phyloP scores from a whole-genome alignment of 2,797 vertebrate species.

The Malurus splendens region DNA sequence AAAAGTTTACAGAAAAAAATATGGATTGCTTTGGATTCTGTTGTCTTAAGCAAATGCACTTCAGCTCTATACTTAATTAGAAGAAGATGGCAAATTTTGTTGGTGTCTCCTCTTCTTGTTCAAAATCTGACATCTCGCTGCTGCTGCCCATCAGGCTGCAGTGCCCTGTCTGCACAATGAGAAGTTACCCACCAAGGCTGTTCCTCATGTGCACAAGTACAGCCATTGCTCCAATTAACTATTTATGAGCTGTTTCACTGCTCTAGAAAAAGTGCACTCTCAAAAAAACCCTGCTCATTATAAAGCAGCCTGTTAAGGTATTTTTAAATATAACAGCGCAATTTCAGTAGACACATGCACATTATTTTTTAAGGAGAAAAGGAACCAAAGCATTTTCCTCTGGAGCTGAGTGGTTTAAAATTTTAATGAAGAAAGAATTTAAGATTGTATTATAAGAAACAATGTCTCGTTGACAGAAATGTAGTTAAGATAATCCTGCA shows the following conservation, averaged over 20 bases:
- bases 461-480: not conserved
- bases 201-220: not conserved
- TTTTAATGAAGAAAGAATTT: slow-evolving; percentile 37
- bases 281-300: not conserved
- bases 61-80: not conserved
- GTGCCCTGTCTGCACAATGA: not conserved
- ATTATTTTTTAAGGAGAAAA: slow-evolving; percentile 41
- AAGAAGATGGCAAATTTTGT: not conserved
- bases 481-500: not conserved
- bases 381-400: not conserved
- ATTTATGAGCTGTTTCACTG: slow-evolving; percentile 41
- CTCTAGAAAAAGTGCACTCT: slow-evolving; percentile 19
- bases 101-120: not conserved
- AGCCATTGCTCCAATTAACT: not conserved
- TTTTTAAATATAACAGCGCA: slow-evolving; percentile 1
- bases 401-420: slow-evolving; percentile 26
- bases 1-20: not conserved
- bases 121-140: not conserved
- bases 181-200: not conserved
- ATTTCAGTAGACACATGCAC: not conserved
- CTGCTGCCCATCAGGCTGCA: not conserved
- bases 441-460: not conserved
- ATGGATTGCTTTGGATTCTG: not conserved
- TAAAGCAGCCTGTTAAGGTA: not conserved
- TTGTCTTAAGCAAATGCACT: not conserved